Evolutionary conservation across 2,113 vertebrate genomes (phyloP).

Genomic region (Corythoichthys intestinalis): DNA sequence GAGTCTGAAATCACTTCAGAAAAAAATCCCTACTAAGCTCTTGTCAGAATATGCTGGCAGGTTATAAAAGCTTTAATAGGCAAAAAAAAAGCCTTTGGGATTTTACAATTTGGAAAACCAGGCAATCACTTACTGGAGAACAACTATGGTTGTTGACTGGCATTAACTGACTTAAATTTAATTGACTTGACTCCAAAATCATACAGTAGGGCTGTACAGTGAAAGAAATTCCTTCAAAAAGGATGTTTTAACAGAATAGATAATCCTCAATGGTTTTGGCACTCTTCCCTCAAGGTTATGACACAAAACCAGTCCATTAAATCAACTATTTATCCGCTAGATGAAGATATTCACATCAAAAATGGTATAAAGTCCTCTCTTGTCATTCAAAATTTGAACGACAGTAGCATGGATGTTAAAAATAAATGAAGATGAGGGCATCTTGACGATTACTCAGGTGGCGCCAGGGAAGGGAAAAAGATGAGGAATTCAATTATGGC

Average conservation of each 20-base stretch:
- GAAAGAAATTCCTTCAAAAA: neutral
- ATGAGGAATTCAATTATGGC: slow-evolving; percentile 56
- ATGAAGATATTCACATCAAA: slow-evolving; percentile 22
- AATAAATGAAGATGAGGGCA: slow-evolving; percentile 46
- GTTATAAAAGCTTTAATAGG: no score
- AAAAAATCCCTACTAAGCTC: no score
- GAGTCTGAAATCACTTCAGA: no score
- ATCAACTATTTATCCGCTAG: slow-evolving; percentile 21
- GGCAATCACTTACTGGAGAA: no score
- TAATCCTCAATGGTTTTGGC: slow-evolving; percentile 22
- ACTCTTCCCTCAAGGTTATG: slow-evolving; percentile 20
- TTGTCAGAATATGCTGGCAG: no score
- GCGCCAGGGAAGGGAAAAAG: slow-evolving; percentile 16
- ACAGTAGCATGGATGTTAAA: slow-evolving; percentile 28
- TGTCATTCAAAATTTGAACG: slow-evolving; percentile 56
- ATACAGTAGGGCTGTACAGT: neutral
- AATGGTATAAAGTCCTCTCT: slow-evolving; percentile 26
- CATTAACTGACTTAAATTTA: no score
- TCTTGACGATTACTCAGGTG: slow-evolving; percentile 25
- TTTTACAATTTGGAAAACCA: no score
- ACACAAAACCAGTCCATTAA: slow-evolving; percentile 40
- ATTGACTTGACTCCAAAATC: no score
- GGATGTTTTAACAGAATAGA: slow-evolving; percentile 7
- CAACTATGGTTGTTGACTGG: no score
- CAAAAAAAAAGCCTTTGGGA: no score